A percentile compares a stretch with the other conserved stretches of the same genome.
Evolutionary conservation across 2,888 invertebrate genomes (phyloP).

Genomic region (Actias luna): DNA sequence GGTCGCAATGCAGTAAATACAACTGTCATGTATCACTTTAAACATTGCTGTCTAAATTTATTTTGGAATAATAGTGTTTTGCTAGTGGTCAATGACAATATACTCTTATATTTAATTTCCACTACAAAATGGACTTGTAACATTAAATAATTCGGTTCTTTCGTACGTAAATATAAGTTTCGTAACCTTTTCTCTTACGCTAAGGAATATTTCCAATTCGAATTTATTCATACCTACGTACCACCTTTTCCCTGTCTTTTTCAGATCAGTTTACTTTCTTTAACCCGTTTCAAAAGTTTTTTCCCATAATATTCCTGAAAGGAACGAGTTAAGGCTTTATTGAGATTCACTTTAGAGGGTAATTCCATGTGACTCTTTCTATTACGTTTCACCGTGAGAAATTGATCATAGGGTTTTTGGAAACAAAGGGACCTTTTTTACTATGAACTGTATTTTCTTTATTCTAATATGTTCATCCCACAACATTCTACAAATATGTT

Average conservation of each 20-base stretch:
- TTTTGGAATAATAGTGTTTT: not conserved
- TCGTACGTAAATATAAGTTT: not conserved
- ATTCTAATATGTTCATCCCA: not conserved
- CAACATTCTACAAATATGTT: not conserved
- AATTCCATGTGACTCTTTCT: constrained; percentile 53
- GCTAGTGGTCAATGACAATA: not conserved
- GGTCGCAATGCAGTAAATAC: no score
- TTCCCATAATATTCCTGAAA: constrained; percentile 56
- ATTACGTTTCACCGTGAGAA: constrained; percentile 56
- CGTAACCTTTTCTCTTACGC: constrained; percentile 23
- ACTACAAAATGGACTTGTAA: not conserved
- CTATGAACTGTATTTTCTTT: constrained; percentile 6
- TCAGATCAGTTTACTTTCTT: constrained; percentile 63
- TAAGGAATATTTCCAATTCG: constrained; percentile 48
- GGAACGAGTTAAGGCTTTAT: constrained; percentile 49
- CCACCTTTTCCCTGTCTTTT: constrained; percentile 74
- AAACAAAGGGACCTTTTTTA: constrained; percentile 32
- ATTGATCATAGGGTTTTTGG: constrained; percentile 47
- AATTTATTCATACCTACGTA: constrained; percentile 57
- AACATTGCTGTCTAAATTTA: not conserved
- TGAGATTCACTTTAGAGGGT: constrained; percentile 63
- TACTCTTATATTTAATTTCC: not conserved
- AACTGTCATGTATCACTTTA: no score
- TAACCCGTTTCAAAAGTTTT: constrained; percentile 73
- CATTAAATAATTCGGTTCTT: not conserved